Evolutionary conservation across 2,797 vertebrate genomes (phyloP), one percentile per base, ranked within the genome.

Genomic region (Mallotus villosus): DNA sequence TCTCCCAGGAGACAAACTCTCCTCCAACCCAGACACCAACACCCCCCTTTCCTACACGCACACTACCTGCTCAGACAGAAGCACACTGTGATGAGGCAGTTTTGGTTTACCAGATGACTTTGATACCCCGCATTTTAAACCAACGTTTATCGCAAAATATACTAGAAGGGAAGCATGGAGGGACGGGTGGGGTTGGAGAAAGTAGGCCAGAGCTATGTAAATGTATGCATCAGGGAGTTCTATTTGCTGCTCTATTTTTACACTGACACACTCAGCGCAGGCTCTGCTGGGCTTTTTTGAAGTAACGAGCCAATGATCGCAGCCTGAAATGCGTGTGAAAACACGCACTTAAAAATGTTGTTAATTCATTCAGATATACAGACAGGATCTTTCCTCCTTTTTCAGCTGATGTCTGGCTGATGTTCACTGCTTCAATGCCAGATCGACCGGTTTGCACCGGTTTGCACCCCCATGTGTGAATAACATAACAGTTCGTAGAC

Each of bases 161-260:
- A 74, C n/a, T 25, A 8, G 41, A 46, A 46, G 53, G 55, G 74
- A 55, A 64, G 71, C 19, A 49, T 27, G 79, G 80, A 82, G 34
- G 62, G 21, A 22, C 78, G 75, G 69, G 21, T 32, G 76, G 74
- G 68, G 64, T 65, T 37, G 49, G 74, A 88, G 75, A 73, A 92
- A 89, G 82, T 88, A 82, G 87, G 86, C 72, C 86, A 90, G 74
- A 51, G 27, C 63, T 81, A 85, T 85, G 74, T 78, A 88, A 86
- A 85, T 86, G 75, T 82, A 65, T 64, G 63, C 70, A 81, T 41
- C 70, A 22, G 68, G 68, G 76, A 73, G 4, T 29, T 61, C 37
- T 77, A n/a, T 77, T 81, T 68, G 17, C 73, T 78, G 68, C 61
- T 65, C 24, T 22, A 25, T 49, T 53, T 27, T 11, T 46, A 46